These are phyloP conservation scores for Sylvia borin DNA, from an alignment of 2,797 vertebrate genomes.

Conservation along the genomic window DNA sequence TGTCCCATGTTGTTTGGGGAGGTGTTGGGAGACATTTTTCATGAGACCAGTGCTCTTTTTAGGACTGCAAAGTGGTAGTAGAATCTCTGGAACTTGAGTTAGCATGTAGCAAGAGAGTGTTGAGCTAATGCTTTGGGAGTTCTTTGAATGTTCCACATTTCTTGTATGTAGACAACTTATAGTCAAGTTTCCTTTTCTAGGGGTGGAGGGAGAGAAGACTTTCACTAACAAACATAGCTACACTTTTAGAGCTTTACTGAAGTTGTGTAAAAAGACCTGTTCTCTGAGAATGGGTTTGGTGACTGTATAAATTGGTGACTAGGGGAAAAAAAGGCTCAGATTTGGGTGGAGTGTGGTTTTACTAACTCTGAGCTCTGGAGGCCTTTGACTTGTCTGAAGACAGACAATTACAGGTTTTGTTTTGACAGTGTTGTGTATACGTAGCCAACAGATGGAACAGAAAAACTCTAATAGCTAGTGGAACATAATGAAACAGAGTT, in stretches of 20 bases:
- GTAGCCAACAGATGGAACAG: not conserved
- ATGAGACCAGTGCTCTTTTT: conserved; percentile 41
- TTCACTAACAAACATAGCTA: not conserved
- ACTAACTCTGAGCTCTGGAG: not conserved
- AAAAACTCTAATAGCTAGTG: not conserved
- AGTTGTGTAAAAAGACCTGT: not conserved
- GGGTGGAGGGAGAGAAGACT: fast-evolving
- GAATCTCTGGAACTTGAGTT: conserved; percentile 53
- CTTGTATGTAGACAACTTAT: not conserved
- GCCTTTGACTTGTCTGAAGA: conserved; percentile 1
- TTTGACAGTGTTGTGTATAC: not conserved
- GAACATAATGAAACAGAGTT: not conserved
- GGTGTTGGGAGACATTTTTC: conserved; percentile 56
- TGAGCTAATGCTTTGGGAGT: conserved; percentile 27
- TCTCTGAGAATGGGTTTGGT: not conserved
- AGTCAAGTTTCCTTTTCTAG: not conserved
- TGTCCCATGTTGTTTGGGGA: conserved; percentile 36
- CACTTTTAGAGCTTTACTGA: not conserved
- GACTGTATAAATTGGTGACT: not conserved
- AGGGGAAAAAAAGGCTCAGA: not conserved
- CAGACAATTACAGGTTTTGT: not conserved
- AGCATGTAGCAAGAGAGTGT: conserved; percentile 1
- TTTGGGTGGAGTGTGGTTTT: not conserved
- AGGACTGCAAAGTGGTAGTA: conserved; percentile 6
- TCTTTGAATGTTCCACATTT: conserved; percentile 29